Conservation (phyloP, 2,797 vertebrate species). For the Sebastes kiyomatsui region DNA sequence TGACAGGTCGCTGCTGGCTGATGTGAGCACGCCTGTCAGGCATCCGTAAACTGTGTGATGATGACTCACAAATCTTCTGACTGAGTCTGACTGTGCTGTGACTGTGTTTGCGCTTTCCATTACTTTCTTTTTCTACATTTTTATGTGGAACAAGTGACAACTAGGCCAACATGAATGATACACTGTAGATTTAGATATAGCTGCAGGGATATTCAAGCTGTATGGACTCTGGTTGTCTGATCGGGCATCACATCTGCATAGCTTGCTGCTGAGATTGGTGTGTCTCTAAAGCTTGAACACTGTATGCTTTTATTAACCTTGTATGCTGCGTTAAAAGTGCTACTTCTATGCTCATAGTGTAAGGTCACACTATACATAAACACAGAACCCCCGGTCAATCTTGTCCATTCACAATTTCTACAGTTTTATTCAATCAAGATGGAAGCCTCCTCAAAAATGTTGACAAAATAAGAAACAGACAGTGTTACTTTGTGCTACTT, state of each 20-base stretch:
- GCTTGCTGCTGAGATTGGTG: too few species aligned
- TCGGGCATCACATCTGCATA: background rate
- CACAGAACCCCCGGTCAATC: too few species aligned
- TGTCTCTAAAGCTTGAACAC: background rate
- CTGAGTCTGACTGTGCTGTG: background rate
- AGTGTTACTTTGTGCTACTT: too few species aligned
- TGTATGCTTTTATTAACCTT: background rate
- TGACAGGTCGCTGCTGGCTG: constrained; percentile 22
- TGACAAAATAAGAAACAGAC: too few species aligned
- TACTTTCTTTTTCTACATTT: background rate
- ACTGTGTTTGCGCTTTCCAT: background rate
- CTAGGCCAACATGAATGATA: background rate
- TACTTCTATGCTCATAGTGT: too few species aligned
- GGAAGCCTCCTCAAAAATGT: too few species aligned
- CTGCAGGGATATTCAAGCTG: background rate
- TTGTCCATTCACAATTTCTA: too few species aligned
- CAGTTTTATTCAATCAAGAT: too few species aligned
- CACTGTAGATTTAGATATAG: background rate
- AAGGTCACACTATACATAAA: too few species aligned
- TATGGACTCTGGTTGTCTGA: background rate
- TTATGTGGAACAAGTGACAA: background rate
- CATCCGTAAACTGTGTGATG: constrained; percentile 19
- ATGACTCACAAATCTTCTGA: constrained; percentile 39
- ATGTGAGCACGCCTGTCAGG: constrained; percentile 23
- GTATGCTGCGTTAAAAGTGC: too few species aligned